A percentile compares a stretch with the other conserved stretches of the same genome.
phyloP scores from a whole-genome alignment of 2,113 vertebrate species.

The Crotalus viridis region DNA sequence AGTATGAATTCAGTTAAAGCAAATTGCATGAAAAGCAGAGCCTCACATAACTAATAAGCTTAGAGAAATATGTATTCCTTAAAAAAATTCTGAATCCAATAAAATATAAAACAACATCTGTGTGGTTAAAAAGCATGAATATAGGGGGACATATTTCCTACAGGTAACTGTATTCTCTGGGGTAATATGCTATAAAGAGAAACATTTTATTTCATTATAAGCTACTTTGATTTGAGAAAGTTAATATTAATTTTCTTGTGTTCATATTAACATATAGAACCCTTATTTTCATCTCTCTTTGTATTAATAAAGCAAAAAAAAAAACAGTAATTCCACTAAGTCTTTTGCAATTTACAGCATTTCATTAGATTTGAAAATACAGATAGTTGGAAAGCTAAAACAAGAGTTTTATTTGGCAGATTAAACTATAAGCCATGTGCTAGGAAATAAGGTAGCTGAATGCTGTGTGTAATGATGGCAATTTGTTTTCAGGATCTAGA shows the following conservation, averaged over 20 bases:
- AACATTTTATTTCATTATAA: slow-evolving; percentile 28
- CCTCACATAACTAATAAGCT: not conserved
- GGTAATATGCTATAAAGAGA: not conserved
- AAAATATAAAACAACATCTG: slow-evolving; percentile 21
- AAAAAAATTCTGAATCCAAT: not conserved
- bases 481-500: not conserved
- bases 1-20: slow-evolving; percentile 22
- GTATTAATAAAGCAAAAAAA: slow-evolving; percentile 31
- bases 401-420: slow-evolving; percentile 6
- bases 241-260: slow-evolving; percentile 38
- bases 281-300: not conserved
- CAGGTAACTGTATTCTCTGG: slow-evolving; percentile 3
- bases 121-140: slow-evolving; percentile 20
- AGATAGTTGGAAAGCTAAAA: slow-evolving; percentile 47
- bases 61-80: not conserved
- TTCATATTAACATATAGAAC: slow-evolving; percentile 38
- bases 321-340: slow-evolving; percentile 39
- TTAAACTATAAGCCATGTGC: slow-evolving; percentile 23
- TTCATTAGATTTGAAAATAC: not conserved
- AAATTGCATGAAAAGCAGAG: slow-evolving; percentile 48
- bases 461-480: slow-evolving; percentile 1
- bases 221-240: slow-evolving; percentile 36
- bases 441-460: not conserved
- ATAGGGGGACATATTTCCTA: not conserved
- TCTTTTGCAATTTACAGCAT: slow-evolving; percentile 30